These are phyloP conservation scores for Amphiura filiformis DNA, from an alignment of 35 echinoderm and acorn worm genomes.

Conservation along the genomic window DNA sequence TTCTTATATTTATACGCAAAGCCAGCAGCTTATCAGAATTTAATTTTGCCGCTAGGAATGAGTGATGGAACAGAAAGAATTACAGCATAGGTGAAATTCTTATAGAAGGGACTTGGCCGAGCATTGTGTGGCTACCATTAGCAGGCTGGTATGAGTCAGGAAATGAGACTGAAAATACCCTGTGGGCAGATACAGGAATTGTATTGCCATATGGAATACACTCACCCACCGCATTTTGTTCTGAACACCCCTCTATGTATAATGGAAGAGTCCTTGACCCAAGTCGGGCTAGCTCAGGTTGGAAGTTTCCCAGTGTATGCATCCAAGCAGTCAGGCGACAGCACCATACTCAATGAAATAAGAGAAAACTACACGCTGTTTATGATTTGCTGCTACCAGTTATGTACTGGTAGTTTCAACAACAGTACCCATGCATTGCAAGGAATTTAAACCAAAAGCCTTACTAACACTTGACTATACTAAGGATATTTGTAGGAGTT, in stretches of 20 bases:
- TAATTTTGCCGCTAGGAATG: not conserved
- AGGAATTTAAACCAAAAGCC: too few species aligned
- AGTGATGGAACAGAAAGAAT: not conserved
- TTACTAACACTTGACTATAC: too few species aligned
- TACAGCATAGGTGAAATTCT: not conserved
- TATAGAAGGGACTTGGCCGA: not conserved
- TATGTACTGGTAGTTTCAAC: too few species aligned
- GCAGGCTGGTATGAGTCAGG: not conserved
- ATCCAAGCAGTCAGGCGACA: not conserved
- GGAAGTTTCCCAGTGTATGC: not conserved
- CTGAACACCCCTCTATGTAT: not conserved
- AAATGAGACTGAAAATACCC: not conserved
- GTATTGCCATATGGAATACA: slow-evolving; percentile 7
- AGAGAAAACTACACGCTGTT: too few species aligned
- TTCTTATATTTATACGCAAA: too few species aligned
- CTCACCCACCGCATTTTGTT: not conserved
- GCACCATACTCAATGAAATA: too few species aligned
- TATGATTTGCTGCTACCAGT: too few species aligned
- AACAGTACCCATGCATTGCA: too few species aligned
- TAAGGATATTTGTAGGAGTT: too few species aligned
- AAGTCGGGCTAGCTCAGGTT: slow-evolving; percentile 2
- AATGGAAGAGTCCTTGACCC: slow-evolving; percentile 4
- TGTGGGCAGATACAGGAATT: not conserved
- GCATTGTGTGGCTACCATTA: not conserved
- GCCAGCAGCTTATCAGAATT: not conserved